Evolutionary conservation across 1,140 invertebrate genomes (phyloP).

Genomic region (Eulimnadia texana): DNA sequence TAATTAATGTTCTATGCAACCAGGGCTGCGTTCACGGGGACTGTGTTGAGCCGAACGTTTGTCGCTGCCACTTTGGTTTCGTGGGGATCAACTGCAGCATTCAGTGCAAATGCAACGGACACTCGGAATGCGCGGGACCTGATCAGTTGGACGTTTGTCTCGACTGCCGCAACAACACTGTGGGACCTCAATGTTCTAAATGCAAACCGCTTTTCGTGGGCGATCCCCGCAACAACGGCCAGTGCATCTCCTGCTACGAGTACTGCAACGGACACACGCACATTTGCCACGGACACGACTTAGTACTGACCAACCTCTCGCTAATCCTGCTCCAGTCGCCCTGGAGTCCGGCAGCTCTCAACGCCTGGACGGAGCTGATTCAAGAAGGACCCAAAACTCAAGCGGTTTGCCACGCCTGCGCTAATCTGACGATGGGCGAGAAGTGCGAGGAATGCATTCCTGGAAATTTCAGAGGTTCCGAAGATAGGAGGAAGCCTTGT

Average conservation of each 20-base stretch:
- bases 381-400: slow-evolving; percentile 46
- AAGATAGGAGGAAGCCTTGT: slow-evolving; percentile 57
- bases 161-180: slow-evolving; percentile 82
- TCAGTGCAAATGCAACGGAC: slow-evolving; percentile 86
- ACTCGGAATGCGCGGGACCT: slow-evolving; percentile 76
- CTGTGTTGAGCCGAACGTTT: slow-evolving; percentile 70
- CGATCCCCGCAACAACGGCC: slow-evolving; percentile 67
- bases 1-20: too few species aligned
- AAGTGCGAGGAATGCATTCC: slow-evolving; percentile 68
- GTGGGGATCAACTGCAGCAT: slow-evolving; percentile 86
- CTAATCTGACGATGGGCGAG: slow-evolving; percentile 65
- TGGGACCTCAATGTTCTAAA: slow-evolving; percentile 64
- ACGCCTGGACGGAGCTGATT: slow-evolving; percentile 23
- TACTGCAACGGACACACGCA: slow-evolving; percentile 81
- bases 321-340: background rate
- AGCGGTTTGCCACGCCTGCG: slow-evolving; percentile 71
- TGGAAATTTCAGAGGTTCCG: slow-evolving; percentile 70
- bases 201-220: slow-evolving; percentile 81
- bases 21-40: slow-evolving; percentile 78
- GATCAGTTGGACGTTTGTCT: slow-evolving; percentile 65
- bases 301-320: slow-evolving; percentile 13
- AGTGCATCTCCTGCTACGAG: slow-evolving; percentile 70
- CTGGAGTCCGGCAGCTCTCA: slow-evolving; percentile 9
- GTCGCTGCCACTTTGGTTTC: slow-evolving; percentile 85
- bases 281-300: slow-evolving; percentile 48